These are phyloP conservation scores for Drosophila kikkawai DNA, from an alignment of 1,140 invertebrate species.

Conservation along the genomic window DNA sequence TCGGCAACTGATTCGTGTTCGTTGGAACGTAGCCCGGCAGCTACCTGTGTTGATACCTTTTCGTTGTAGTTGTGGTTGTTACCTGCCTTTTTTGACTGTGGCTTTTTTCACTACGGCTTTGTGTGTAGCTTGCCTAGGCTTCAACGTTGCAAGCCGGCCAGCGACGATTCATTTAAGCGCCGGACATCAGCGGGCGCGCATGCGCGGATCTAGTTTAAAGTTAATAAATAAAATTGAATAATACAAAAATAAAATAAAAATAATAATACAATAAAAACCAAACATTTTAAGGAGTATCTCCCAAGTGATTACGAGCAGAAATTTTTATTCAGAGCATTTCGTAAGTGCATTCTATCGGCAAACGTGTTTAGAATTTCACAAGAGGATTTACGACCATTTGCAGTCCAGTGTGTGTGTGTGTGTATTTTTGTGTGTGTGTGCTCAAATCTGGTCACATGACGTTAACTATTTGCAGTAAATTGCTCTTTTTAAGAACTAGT, in stretches of 20 bases:
- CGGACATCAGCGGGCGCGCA: slow-evolving; percentile 74
- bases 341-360: slow-evolving; percentile 69
- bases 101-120: background rate
- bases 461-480: slow-evolving; percentile 7
- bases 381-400: slow-evolving; percentile 17
- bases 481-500: slow-evolving; percentile 17
- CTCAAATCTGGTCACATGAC: slow-evolving; percentile 30
- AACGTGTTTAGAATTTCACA: slow-evolving; percentile 78
- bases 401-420: slow-evolving; percentile 17
- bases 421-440: background rate
- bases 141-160: slow-evolving; percentile 59
- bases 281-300: background rate
- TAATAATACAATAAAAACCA: background rate
- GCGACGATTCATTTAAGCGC: slow-evolving; percentile 64
- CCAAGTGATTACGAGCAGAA: background rate
- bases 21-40: slow-evolving; percentile 60
- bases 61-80: slow-evolving; percentile 17
- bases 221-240: background rate
- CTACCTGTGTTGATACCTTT: slow-evolving; percentile 60
- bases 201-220: slow-evolving; percentile 43
- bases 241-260: background rate
- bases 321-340: slow-evolving; percentile 36
- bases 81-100: slow-evolving; percentile 18
- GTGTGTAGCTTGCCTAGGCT: slow-evolving; percentile 52
- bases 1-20: slow-evolving; percentile 45